Percentiles rank a stretch among this genome's conserved stretches.
phyloP scores from a whole-genome alignment of 2,888 invertebrate genomes.

The Platycheirus albimanus region DNA sequence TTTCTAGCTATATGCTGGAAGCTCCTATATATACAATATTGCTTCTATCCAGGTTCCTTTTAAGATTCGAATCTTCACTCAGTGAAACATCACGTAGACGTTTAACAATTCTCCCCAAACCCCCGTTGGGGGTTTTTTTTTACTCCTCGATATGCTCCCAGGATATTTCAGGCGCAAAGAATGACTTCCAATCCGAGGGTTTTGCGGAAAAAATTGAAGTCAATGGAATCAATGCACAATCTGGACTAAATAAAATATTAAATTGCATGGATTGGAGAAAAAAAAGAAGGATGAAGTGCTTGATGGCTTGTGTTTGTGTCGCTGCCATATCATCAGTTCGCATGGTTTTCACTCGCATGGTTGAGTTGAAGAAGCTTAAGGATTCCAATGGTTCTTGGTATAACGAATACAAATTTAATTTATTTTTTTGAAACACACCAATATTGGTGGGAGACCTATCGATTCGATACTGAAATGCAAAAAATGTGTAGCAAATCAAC shows the following conservation, averaged over 20 bases:
- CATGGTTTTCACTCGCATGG: neutral
- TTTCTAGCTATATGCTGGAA: conserved; percentile 44
- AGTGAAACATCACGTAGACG: conserved; percentile 66
- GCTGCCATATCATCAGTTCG: conserved; percentile 8
- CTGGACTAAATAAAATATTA: conserved; percentile 71
- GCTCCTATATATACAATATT: conserved; percentile 57
- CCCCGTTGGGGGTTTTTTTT: neutral
- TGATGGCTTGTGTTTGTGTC: too few relatives aligned
- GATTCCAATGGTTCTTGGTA: too few relatives aligned
- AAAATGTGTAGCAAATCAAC: too few relatives aligned
- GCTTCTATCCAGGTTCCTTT: conserved; percentile 52
- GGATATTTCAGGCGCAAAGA: conserved; percentile 16
- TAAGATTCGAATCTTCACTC: conserved; percentile 45
- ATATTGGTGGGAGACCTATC: too few relatives aligned
- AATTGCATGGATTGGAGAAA: conserved; percentile 63
- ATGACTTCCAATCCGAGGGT: conserved; percentile 42
- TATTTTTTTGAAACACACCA: too few relatives aligned
- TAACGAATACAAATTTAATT: too few relatives aligned
- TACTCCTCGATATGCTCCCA: neutral
- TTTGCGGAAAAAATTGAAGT: conserved; percentile 61
- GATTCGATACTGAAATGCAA: too few relatives aligned
- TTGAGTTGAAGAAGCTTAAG: neutral
- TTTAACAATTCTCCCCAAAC: conserved; percentile 36
- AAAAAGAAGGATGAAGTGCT: conserved; percentile 17
- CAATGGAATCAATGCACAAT: conserved; percentile 73